Conservation (phyloP, 2,888 invertebrate genomes). For the Marronus borbonicus region DNA sequence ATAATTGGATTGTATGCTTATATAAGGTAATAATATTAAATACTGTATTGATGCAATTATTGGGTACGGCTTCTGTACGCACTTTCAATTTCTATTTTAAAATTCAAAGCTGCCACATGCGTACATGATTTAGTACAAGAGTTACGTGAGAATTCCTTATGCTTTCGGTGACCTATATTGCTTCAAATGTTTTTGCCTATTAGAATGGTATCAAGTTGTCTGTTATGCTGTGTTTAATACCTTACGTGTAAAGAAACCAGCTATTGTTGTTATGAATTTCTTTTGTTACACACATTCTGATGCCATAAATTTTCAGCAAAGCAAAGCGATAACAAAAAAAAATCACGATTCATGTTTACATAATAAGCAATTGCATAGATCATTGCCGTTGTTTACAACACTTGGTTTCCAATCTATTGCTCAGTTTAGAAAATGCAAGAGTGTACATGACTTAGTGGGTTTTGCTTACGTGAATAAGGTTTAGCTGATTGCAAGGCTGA, state of each 20-base stretch:
- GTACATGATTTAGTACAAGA: constrained; percentile 26
- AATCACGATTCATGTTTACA: neutral
- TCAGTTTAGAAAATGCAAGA: neutral
- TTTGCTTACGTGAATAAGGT: neutral
- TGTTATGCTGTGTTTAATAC: no score
- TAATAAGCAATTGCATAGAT: neutral
- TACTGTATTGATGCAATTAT: constrained; percentile 8
- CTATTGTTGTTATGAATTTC: no score
- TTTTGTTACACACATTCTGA: no score
- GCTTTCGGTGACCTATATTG: constrained; percentile 23
- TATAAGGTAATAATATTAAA: constrained; percentile 1
- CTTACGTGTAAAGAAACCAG: no score
- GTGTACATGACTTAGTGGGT: neutral
- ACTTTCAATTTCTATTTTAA: constrained; percentile 36
- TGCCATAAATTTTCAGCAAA: no score
- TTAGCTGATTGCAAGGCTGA: no score
- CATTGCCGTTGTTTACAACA: neutral
- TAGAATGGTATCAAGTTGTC: no score
- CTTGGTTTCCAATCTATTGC: neutral
- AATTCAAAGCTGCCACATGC: constrained; percentile 8
- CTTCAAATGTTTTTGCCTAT: neutral
- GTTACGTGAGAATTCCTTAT: constrained; percentile 16
- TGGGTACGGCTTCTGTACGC: neutral
- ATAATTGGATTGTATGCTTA: neutral
- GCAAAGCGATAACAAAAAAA: no score